phyloP scores from a whole-genome alignment of 2,888 invertebrate genomes.

The Sussaba pulchella region DNA sequence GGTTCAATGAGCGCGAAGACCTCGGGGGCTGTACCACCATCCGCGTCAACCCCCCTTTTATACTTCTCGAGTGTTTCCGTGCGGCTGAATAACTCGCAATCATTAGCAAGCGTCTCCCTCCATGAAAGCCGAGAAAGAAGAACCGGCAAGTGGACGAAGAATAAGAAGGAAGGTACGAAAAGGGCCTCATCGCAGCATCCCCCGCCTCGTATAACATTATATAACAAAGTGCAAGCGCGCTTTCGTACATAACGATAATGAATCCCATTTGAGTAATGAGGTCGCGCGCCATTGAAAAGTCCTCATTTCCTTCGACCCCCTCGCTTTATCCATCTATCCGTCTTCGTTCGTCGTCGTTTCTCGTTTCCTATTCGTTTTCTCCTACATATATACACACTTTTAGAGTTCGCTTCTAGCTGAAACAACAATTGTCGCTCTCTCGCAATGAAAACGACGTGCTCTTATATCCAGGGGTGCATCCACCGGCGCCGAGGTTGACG shows the following conservation, averaged over 20 bases:
- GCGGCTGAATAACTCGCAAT: slow-evolving; percentile 79
- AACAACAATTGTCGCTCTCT: slow-evolving; percentile 68
- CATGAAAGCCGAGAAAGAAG: slow-evolving; percentile 42
- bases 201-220: slow-evolving; percentile 56
- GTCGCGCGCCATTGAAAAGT: slow-evolving; percentile 80
- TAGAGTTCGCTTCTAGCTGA: slow-evolving; percentile 50
- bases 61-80: slow-evolving; percentile 71
- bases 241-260: slow-evolving; percentile 79
- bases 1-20: slow-evolving; percentile 60
- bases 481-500: slow-evolving; percentile 22
- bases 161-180: slow-evolving; percentile 54
- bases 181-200: slow-evolving; percentile 34
- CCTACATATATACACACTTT: background rate
- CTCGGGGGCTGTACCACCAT: slow-evolving; percentile 7
- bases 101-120: slow-evolving; percentile 75
- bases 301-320: slow-evolving; percentile 38
- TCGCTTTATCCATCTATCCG: no score
- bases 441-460: slow-evolving; percentile 16
- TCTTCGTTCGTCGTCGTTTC: slow-evolving; percentile 17
- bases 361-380: slow-evolving; percentile 27
- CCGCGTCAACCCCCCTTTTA: slow-evolving; percentile 41
- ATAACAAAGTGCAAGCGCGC: slow-evolving; percentile 75
- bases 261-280: slow-evolving; percentile 83
- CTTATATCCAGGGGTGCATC: background rate
- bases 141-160: background rate